Evolutionary conservation across 1,140 invertebrate species (phyloP), one percentile per base, ranked within the genome.

Genomic region (Drosophila mojavensis): DNA sequence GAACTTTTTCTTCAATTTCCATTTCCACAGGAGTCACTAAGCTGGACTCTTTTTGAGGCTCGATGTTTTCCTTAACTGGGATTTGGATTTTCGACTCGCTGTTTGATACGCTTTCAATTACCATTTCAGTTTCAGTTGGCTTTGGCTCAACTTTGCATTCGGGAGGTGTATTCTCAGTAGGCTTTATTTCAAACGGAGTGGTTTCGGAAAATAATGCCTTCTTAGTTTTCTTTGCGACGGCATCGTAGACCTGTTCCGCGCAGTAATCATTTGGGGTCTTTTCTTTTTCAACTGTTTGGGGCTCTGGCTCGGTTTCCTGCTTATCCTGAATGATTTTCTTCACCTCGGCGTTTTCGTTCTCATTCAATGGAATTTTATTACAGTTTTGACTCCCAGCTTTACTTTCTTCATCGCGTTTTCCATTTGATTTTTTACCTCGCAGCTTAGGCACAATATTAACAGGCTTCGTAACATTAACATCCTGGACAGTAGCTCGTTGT

Each of bases 401-500:
- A 30, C 50, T 48, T 36, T 86, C 81, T n/a, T 90, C 86, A 4
- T 75, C 55, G 0, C 78, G 66, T 51, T 82, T 83, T 6, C 82
- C 82, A 66, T 80, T 90, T 3, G 82, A 76, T 60, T 91, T 94
- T 80, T 93, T 92, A 47, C 93, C 93, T 15, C 90, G 88, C 63
- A 93, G 91, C 10, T 91, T 91, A 7, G 91, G 91, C 17, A 90
- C 88, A 69, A 84, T 90, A 64, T 91, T 93, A 84, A 61, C 79
- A 26, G 43, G 78, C 26, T 89, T 89, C 15, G 81, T 85, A 58
- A 41, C 7, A 53, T 5, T 48, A 5, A 64, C 17, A 36, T 79
- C 81, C 47, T 70, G 62, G 0, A 26, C 10, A 43, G 41, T 9
- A 11, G 41, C 11, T 30, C 24, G 72, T 4, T 62, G 70, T 15